Conservation (phyloP, 2,113 vertebrate species). For the Erythrocebus patas region DNA sequence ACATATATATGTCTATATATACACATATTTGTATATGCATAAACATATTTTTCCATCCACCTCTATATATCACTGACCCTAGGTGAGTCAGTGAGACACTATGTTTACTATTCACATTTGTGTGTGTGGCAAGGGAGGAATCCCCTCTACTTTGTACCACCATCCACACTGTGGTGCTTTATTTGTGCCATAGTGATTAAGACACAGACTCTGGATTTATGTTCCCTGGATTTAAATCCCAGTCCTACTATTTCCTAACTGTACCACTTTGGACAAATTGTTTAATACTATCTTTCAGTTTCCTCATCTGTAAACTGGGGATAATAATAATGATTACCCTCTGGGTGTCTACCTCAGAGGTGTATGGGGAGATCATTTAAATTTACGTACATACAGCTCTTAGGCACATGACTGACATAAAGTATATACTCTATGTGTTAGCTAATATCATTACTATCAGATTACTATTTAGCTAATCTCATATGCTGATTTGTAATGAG, state of each 20-base stretch:
- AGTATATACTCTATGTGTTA: not conserved
- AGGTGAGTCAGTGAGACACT: not conserved
- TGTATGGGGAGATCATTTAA: not conserved
- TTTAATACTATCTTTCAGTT: not conserved
- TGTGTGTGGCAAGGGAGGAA: not conserved
- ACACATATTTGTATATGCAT: not conserved
- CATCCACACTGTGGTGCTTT: not conserved
- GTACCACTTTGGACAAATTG: not conserved
- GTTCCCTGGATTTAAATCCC: not conserved
- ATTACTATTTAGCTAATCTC: constrained; percentile 5
- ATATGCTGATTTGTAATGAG: not conserved
- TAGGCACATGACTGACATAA: not conserved
- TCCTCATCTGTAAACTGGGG: not conserved
- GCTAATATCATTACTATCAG: not conserved
- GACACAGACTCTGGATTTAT: not conserved
- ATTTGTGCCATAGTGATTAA: not conserved
- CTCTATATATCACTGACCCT: not conserved
- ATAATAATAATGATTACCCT: not conserved
- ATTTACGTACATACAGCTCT: not conserved
- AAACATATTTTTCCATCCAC: not conserved
- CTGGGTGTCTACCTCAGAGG: not conserved
- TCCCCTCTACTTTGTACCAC: not conserved
- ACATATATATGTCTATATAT: not conserved
- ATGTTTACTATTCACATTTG: not conserved
- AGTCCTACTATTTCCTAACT: not conserved